Percentiles rank a stretch among this genome's conserved stretches.
phyloP scores from a whole-genome alignment of 2,888 invertebrate species.

The Lobophora halterata region DNA sequence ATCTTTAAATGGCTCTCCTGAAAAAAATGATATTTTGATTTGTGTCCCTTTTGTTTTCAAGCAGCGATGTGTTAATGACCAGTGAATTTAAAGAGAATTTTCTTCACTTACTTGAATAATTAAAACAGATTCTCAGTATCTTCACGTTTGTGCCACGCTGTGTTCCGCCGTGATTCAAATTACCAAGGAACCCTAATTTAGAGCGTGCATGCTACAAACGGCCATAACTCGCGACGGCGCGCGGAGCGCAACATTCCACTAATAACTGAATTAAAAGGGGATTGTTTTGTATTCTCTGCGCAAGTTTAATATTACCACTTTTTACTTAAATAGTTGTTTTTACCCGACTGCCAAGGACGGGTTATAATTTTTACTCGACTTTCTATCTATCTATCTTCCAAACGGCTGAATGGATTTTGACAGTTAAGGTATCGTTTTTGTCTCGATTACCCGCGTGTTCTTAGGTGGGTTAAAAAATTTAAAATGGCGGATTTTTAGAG shows the following conservation, averaged over 20 bases:
- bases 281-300: slow-evolving; percentile 22
- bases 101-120: slow-evolving; percentile 17
- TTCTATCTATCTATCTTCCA: no score
- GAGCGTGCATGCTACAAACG: slow-evolving; percentile 31
- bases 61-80: no score
- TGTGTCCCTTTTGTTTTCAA: no score
- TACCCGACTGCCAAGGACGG: slow-evolving; percentile 2
- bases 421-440: no score
- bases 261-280: slow-evolving; percentile 32
- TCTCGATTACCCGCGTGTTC: no score
- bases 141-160: slow-evolving; percentile 20
- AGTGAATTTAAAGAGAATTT: no score
- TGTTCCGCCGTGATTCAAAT: slow-evolving; percentile 30
- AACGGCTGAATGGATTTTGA: no score
- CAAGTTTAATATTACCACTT: not conserved
- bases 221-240: slow-evolving; percentile 24
- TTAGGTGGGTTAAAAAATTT: no score
- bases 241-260: slow-evolving; percentile 26
- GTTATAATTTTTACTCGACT: no score
- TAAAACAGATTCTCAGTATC: slow-evolving; percentile 21
- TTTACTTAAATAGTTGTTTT: not conserved
- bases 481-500: no score
- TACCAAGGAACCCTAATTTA: slow-evolving; percentile 30
- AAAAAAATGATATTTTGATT: no score
- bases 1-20: no score